Base-by-base conservation (phyloP, 2,797 vertebrate species). In the Cynopterus sphinx region DNA sequence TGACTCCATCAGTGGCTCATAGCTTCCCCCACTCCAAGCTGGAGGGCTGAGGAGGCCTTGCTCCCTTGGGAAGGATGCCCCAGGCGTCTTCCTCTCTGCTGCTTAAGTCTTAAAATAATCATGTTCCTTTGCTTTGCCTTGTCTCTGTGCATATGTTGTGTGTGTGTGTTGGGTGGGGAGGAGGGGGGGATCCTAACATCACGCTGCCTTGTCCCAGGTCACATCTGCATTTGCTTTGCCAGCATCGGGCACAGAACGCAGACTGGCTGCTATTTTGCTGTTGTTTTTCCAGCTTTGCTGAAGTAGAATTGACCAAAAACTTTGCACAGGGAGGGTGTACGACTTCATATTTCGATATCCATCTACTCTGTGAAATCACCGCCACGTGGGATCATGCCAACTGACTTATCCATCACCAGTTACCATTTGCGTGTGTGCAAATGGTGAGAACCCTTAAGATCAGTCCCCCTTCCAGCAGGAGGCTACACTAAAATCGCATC, bases 171-270 rank as follows among this genome's bases (percentile, higher is more conserved):
- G 43, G 22, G 5, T 5, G 1, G 51, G 5, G 16, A 17, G 1
- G 1, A 33, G 1, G 41, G 8, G 17, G 24, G 0, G 2, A 41
- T 16, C 28, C 75, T 57, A 41, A 5, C 6, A 9, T 31, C 1
- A 1, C 22, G 13, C 4, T 15, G 1, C 46, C 11, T 2, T 33
- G 26, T 16, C 33, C 57, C 5, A 13, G 22, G 28, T 61, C 13
- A 9, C 28, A 12, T 73, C 46, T 41, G 9, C 33, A 1, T 6
- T 10, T 39, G n/a, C 36, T 19, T 31, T 53, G 6, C 74, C 2
- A 57, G 31, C 43, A 31, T 0, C 19, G 2, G 21, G 21, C 22
- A 15, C 13, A 13, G 6, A 43, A 68, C 13, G n/a, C 17, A 12
- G 31, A 6, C 6, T 10, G 33, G 19, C 70, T 24, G 28, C 46